phyloP scores from a whole-genome alignment of 1,140 invertebrate species.

The Caenorhabditis brenneri region DNA sequence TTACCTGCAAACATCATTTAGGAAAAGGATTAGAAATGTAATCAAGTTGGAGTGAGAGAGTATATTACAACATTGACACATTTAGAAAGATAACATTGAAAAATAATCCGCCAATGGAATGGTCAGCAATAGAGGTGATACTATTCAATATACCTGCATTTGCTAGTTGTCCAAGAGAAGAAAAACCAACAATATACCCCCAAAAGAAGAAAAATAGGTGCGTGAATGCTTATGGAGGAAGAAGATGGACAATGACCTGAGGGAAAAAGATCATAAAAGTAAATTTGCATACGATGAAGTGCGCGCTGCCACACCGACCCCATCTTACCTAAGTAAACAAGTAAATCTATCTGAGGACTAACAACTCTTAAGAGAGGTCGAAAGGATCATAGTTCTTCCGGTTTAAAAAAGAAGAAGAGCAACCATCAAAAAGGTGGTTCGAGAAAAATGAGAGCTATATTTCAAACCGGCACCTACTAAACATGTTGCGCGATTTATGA shows the following conservation, averaged over 20 bases:
- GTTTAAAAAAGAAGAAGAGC: background rate
- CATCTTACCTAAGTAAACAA: conserved; percentile 4
- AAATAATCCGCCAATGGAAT: background rate
- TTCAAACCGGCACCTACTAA: conserved; percentile 39
- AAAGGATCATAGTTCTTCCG: conserved; percentile 15
- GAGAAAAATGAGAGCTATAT: conserved; percentile 11
- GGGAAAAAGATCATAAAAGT: conserved; percentile 33
- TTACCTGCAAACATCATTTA: background rate
- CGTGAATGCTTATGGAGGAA: background rate
- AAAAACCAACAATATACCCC: background rate
- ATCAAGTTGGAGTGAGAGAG: background rate
- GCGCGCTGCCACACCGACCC: conserved; percentile 9
- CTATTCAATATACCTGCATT: background rate
- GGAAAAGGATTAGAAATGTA: background rate
- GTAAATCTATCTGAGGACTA: background rate
- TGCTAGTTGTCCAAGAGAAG: background rate
- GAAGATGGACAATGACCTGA: background rate
- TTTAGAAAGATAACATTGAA: background rate
- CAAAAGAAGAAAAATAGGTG: background rate
- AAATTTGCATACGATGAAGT: conserved; percentile 43
- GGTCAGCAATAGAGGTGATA: background rate
- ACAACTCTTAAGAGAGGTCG: background rate
- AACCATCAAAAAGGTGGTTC: background rate
- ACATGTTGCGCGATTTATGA: conserved; percentile 42
- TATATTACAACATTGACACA: background rate